These are phyloP conservation scores for Megalurothrips usitatus DNA, from an alignment of 2,888 invertebrate genomes.

Conservation along the genomic window DNA sequence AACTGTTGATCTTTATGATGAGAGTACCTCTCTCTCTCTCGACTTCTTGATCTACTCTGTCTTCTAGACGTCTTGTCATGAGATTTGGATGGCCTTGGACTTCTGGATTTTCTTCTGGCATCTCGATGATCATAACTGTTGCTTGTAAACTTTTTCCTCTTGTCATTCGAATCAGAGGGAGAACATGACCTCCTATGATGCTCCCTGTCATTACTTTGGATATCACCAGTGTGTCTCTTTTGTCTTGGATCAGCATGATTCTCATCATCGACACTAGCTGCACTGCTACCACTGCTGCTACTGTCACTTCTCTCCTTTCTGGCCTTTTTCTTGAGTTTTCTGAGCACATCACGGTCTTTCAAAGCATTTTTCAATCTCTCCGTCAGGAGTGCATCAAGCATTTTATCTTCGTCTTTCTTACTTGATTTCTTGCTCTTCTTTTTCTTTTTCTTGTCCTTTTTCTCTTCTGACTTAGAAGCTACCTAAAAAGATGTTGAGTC, in stretches of 20 bases:
- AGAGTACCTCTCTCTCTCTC: conserved; percentile 26
- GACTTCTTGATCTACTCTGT: conserved; percentile 10
- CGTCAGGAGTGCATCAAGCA: conserved; percentile 30
- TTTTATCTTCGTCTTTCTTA: conserved; percentile 31
- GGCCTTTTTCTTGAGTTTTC: conserved; percentile 25
- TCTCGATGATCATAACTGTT: conserved; percentile 27
- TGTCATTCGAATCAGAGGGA: conserved; percentile 34
- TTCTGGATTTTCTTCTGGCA: conserved; percentile 1
- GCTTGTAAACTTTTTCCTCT: conserved; percentile 30
- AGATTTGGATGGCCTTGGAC: background rate
- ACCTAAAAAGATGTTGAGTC: conserved; percentile 33
- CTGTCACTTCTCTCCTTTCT: background rate
- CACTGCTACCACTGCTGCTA: conserved; percentile 30
- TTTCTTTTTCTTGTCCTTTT: conserved; percentile 39
- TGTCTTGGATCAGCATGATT: background rate
- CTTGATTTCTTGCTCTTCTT: conserved; percentile 35
- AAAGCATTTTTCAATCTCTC: conserved; percentile 31
- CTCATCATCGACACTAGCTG: conserved; percentile 32
- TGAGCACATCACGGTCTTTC: conserved; percentile 28
- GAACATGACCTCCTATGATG: conserved; percentile 36
- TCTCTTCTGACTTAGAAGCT: conserved; percentile 46
- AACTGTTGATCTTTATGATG: background rate
- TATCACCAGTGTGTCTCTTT: background rate
- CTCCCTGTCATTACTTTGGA: background rate
- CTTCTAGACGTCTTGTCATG: background rate